These are phyloP conservation scores for Propithecus perrieri DNA, from an alignment of 2,797 vertebrate genomes.

Conservation along the genomic window DNA sequence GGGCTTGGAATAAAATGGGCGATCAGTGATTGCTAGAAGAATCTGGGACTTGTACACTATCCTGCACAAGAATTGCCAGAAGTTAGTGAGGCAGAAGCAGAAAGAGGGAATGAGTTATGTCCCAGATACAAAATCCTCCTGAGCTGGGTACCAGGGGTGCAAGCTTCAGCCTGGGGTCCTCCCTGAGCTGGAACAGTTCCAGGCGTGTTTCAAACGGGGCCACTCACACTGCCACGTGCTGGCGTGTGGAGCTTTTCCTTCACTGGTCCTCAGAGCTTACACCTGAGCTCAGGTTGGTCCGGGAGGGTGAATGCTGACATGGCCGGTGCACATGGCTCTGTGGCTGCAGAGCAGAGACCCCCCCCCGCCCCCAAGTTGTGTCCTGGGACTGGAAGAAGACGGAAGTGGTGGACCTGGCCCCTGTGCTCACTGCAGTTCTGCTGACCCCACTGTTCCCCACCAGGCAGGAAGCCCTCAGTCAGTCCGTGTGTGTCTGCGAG, in stretches of 20 bases:
- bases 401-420: too few species aligned
- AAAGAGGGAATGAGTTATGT: neutral
- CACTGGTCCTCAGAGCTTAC: neutral
- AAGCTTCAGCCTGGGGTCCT: neutral
- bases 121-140: neutral
- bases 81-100: neutral
- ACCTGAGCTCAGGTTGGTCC: fast-evolving
- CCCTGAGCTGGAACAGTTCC: fast-evolving
- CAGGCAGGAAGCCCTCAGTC: neutral
- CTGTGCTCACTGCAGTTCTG: neutral
- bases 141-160: neutral
- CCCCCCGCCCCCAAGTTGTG: neutral
- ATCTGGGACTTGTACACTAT: neutral
- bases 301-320: fast-evolving
- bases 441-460: fast-evolving
- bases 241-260: fast-evolving
- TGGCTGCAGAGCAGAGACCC: neutral
- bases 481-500: neutral
- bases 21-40: neutral
- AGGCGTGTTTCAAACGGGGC: neutral
- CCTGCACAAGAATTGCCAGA: neutral
- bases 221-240: fast-evolving
- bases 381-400: neutral
- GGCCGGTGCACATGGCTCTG: fast-evolving
- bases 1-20: neutral